Base-by-base conservation (phyloP, 2,888 invertebrate species). In the Alcis repandata region DNA sequence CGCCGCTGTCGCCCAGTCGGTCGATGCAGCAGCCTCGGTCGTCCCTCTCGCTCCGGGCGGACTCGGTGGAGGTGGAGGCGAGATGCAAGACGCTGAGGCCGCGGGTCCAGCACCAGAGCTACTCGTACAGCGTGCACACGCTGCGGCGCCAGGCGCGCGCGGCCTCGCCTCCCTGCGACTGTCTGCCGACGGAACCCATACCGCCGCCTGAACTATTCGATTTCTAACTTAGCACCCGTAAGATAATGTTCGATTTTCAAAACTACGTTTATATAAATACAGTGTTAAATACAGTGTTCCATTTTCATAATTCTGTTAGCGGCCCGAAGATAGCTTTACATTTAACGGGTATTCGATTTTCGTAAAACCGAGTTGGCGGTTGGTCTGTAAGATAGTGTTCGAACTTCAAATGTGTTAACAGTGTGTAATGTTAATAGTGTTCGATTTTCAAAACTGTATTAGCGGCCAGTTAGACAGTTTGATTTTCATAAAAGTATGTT, bases 191-290 rank as follows among this genome's bases (percentile, higher is more conserved):
- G 38, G 86, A 87, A 27, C 90, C 91, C 0, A 91, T 92, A 61
- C 92, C 92, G 63, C 92, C 92, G 60, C 92, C 92, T 4, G 92
- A 92, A 67, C 75, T 90, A 33, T 93, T 93, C 84, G 89, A 93
- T 69, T 91, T 91, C 68, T 91, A 72, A 81, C 58, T 20, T 32
- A 15, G 40, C 32, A 41, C n/a, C 54, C 46, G 17, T 22, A 46
- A 40, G 46, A 33, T 59, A 48, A 33, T 46, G 56, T 60, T 65
- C 65, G 45, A 65, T 32, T 59, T 60, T 65, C 52, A 40, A 40
- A 43, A 20, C 27, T 27, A 43, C 40, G 19, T 51, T 46, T 22
- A 46, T 27, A 46, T 13, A 45, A 32, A 45, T 27, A 27, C 51
- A n/a, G 43, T 58, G n/a, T n/a, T n/a, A n/a, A 20, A 58, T 11